Conservation (phyloP, 2,888 invertebrate species). For the Zaprionus bogoriensis region DNA sequence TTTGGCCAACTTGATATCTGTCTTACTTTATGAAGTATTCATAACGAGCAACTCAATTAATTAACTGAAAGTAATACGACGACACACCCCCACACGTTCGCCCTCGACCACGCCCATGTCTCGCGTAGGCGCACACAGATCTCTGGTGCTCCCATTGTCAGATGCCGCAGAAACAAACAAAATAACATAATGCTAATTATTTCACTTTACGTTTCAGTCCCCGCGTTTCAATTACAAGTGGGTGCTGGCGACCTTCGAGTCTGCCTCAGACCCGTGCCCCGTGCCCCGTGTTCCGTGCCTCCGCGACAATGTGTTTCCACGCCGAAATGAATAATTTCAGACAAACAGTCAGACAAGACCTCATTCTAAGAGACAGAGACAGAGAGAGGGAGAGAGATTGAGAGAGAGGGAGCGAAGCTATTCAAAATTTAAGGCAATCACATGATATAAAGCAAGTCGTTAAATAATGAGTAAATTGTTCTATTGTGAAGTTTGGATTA, state of each 20-base stretch:
- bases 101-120: too few relatives aligned
- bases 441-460: too few relatives aligned
- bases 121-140: background rate
- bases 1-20: slow-evolving; percentile 54
- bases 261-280: too few relatives aligned
- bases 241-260: too few relatives aligned
- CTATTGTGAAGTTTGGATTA: too few relatives aligned
- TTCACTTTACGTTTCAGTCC: slow-evolving; percentile 40
- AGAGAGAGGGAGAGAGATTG: too few relatives aligned
- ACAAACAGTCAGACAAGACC: background rate
- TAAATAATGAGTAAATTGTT: too few relatives aligned
- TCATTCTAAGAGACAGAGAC: too few relatives aligned
- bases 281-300: too few relatives aligned
- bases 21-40: slow-evolving; percentile 63
- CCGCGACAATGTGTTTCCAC: slow-evolving; percentile 54
- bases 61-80: slow-evolving; percentile 64
- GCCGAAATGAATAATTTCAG: slow-evolving; percentile 51
- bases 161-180: slow-evolving; percentile 23
- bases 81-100: slow-evolving; percentile 4
- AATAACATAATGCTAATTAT: slow-evolving; percentile 70
- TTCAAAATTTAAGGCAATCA: background rate
- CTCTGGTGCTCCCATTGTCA: background rate
- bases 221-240: slow-evolving; percentile 59
- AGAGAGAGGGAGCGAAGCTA: too few relatives aligned
- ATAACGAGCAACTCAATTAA: slow-evolving; percentile 74